Conservation (phyloP, 2,888 invertebrate species). For the Acleris sparsana region DNA sequence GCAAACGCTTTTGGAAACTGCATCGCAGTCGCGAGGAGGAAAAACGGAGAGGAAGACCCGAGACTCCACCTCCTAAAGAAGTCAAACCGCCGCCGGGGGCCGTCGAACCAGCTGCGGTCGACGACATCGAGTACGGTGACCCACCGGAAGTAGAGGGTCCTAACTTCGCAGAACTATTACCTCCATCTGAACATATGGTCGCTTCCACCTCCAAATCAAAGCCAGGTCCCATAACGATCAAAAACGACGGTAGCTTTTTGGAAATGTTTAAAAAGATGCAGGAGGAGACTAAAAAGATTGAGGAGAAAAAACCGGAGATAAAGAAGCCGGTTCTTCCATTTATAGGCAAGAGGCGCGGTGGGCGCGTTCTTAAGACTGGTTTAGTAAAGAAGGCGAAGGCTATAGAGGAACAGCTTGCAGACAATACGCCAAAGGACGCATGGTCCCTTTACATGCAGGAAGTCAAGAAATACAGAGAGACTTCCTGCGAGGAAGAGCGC, state of each 20-base stretch:
- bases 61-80: conserved; percentile 66
- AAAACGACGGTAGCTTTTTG: conserved; percentile 95
- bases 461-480: conserved; percentile 95
- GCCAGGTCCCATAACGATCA: conserved; percentile 86
- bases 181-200: conserved; percentile 56
- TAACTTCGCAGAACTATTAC: conserved; percentile 71
- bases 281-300: conserved; percentile 81
- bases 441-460: conserved; percentile 97
- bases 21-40: conserved; percentile 65
- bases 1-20: conserved; percentile 75
- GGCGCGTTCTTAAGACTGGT: conserved; percentile 94
- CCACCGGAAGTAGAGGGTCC: conserved; percentile 78
- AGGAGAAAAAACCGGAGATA: conserved; percentile 65
- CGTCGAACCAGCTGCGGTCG: conserved; percentile 59
- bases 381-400: conserved; percentile 93
- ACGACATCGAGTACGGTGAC: conserved; percentile 72
- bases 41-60: conserved; percentile 49
- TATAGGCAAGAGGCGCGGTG: conserved; percentile 93
- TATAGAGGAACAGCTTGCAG: conserved; percentile 84
- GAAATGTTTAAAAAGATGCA: conserved; percentile 97
- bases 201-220: conserved; percentile 77
- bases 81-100: conserved; percentile 73
- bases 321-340: conserved; percentile 76
- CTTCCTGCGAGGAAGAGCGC: conserved; percentile 95
- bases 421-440: conserved; percentile 90